phyloP scores from a whole-genome alignment of 2,113 vertebrate genomes.

The Ceratotherium simum region DNA sequence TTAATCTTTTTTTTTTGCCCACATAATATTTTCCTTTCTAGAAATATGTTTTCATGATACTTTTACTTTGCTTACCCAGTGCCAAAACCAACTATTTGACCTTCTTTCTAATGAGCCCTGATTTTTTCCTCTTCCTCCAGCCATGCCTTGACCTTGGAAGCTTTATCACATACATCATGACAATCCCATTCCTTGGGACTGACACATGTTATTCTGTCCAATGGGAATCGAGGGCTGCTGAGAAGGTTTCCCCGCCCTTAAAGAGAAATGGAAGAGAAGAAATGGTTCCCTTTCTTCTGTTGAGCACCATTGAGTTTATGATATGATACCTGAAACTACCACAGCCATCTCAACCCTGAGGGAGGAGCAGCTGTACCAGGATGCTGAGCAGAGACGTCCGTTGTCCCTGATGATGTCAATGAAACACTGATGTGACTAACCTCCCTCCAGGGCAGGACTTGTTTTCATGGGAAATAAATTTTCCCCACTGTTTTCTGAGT shows the following conservation, averaged over 20 bases:
- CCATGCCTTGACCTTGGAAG: not conserved
- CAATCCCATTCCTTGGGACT: not conserved
- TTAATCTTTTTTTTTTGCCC: not conserved
- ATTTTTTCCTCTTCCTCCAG: not conserved
- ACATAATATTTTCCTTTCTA: not conserved
- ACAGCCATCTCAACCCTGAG: not conserved
- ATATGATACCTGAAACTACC: not conserved
- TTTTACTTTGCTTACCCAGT: constrained; percentile 22
- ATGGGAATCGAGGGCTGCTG: not conserved
- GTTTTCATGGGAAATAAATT: not conserved
- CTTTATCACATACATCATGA: not conserved
- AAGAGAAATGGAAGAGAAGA: constrained; percentile 19
- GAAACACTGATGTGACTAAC: not conserved
- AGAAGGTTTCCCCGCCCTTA: not conserved
- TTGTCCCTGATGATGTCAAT: not conserved
- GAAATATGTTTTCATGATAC: not conserved
- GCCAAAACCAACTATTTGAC: not conserved
- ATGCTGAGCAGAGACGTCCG: too few relatives aligned
- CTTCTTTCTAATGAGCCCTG: not conserved
- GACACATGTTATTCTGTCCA: not conserved
- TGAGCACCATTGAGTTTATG: not conserved
- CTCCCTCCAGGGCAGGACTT: not conserved
- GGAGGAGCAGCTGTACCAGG: not conserved
- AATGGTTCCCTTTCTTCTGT: not conserved
- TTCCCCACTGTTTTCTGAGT: not conserved